Evolutionary conservation across 2,113 vertebrate genomes (phyloP).

Genomic region (Motacilla alba): DNA sequence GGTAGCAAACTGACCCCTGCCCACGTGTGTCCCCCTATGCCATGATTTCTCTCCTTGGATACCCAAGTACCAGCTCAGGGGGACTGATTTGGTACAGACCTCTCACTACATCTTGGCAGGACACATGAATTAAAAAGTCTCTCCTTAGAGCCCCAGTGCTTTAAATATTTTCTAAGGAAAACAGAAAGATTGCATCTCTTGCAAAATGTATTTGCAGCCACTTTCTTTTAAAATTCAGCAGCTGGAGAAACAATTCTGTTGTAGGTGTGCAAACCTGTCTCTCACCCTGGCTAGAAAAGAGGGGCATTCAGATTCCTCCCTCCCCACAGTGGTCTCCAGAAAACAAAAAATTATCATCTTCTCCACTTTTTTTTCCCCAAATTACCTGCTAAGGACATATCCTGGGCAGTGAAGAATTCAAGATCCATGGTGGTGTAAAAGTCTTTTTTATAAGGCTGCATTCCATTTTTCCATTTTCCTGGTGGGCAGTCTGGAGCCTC

Average conservation of each 20-base stretch:
- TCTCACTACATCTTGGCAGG: neutral
- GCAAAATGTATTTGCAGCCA: neutral
- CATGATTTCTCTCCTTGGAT: neutral
- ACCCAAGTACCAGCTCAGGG: neutral
- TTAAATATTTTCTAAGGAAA: neutral
- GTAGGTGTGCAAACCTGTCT: neutral
- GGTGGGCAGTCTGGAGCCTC: neutral
- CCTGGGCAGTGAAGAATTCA: neutral
- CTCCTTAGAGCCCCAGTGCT: neutral
- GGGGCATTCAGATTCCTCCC: neutral
- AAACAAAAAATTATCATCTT: neutral
- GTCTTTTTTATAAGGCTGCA: neutral
- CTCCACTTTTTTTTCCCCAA: neutral
- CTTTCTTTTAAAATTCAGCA: neutral
- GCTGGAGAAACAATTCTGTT: neutral
- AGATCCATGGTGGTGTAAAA: neutral
- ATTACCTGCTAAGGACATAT: neutral
- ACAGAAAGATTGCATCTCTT: neutral
- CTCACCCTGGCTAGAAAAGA: neutral
- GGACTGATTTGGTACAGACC: neutral
- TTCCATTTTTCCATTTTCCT: neutral
- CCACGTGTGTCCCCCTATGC: accelerated
- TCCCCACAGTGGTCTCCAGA: neutral
- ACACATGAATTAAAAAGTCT: neutral
- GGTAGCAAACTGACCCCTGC: neutral